Percentiles rank a stretch among this genome's conserved stretches.
Conservation (phyloP, 1,140 invertebrate genomes). For the Sinella curviseta region DNA sequence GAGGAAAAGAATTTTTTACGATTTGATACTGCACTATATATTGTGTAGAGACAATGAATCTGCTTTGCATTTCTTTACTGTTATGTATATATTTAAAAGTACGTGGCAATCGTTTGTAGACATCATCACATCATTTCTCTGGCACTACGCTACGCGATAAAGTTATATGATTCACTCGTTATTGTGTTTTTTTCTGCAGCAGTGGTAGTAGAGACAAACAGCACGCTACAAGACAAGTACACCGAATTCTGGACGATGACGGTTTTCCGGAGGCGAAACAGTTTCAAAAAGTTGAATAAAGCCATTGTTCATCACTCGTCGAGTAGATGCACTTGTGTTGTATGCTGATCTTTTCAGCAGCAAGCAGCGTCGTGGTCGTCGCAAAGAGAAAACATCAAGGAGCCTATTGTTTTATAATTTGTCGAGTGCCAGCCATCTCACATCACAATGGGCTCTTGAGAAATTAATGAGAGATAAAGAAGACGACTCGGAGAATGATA, state of each 20-base stretch:
- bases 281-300: background rate
- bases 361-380: background rate
- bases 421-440: constrained; percentile 42
- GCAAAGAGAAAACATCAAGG: background rate
- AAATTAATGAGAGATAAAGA: constrained; percentile 27
- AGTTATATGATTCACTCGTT: too few relatives aligned
- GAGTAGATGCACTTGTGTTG: background rate
- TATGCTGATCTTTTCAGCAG: background rate
- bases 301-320: background rate
- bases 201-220: too few relatives aligned
- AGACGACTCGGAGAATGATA: background rate
- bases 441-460: constrained; percentile 15
- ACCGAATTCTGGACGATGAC: background rate
- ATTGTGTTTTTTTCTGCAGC: too few relatives aligned
- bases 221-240: background rate
- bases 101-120: too few relatives aligned
- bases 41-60: too few relatives aligned
- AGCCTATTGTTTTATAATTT: constrained; percentile 45
- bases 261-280: constrained; percentile 5
- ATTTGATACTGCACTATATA: too few relatives aligned
- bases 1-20: too few relatives aligned
- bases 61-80: too few relatives aligned
- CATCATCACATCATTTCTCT: too few relatives aligned
- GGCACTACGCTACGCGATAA: too few relatives aligned
- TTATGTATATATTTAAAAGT: too few relatives aligned